These are phyloP conservation scores for Brachypodius melanocephalos DNA, from an alignment of 2,113 vertebrate species.

Conservation along the genomic window DNA sequence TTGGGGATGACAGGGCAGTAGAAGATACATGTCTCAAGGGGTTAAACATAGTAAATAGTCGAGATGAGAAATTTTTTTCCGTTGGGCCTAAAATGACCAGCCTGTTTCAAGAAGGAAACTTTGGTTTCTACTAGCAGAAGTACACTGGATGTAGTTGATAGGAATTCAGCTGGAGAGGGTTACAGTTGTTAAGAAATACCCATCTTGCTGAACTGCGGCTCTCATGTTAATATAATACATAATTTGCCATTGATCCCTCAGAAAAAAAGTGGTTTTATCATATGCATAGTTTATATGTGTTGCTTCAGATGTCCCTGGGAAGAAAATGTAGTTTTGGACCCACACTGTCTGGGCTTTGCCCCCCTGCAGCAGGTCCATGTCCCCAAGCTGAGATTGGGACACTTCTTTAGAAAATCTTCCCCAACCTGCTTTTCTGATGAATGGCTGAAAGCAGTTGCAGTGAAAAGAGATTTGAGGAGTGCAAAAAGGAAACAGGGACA, in stretches of 20 bases:
- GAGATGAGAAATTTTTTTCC: background rate
- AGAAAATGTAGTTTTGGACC: background rate
- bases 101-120: background rate
- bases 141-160: background rate
- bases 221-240: background rate
- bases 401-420: background rate
- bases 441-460: background rate
- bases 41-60: background rate
- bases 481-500: background rate
- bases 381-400: background rate
- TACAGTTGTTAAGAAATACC: background rate
- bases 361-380: fast-evolving
- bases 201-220: background rate
- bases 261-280: background rate
- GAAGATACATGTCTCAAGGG: fast-evolving
- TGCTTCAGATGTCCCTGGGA: background rate
- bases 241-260: background rate
- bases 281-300: background rate
- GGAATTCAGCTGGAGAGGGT: background rate
- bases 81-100: background rate
- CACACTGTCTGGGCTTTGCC: background rate
- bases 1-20: background rate
- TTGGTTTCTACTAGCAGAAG: background rate
- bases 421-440: background rate
- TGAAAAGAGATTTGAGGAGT: background rate